phyloP scores from a whole-genome alignment of 1,140 invertebrate genomes.

The Anoplolepis gracilipes region DNA sequence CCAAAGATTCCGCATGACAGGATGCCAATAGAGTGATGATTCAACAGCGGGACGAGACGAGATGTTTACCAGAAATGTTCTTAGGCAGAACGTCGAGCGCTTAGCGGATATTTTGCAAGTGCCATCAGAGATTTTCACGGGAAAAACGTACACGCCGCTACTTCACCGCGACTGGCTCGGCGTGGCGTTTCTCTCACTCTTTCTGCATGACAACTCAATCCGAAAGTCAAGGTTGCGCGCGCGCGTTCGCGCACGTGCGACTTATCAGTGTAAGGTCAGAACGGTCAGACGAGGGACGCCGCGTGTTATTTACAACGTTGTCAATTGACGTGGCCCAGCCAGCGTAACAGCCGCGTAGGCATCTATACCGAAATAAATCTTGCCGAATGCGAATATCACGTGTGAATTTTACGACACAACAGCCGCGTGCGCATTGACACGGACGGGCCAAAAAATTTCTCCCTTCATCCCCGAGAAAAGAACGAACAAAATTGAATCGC shows the following conservation, averaged over 20 bases:
- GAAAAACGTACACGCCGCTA: conserved; percentile 3
- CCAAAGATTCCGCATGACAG: neutral
- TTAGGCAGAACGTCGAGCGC: neutral
- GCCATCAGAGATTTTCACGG: neutral
- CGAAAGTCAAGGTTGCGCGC: conserved; percentile 69
- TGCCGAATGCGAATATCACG: neutral
- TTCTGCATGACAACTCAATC: conserved; percentile 3
- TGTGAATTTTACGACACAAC: neutral
- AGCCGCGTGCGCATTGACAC: neutral
- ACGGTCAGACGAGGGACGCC: neutral
- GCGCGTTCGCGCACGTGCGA: conserved; percentile 23
- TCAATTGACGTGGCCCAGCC: conserved; percentile 8
- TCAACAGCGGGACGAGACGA: neutral
- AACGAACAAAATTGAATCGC: neutral
- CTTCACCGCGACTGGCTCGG: neutral
- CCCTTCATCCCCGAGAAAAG: neutral
- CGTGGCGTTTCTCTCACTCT: neutral
- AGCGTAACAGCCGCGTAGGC: too few species aligned
- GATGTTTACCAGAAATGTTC: neutral
- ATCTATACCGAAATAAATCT: neutral
- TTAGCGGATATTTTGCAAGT: neutral
- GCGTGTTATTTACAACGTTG: conserved; percentile 15
- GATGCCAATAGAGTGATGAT: neutral
- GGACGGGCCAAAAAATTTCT: neutral
- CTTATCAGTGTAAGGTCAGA: conserved; percentile 64